Conservation (phyloP, 2,797 vertebrate species). For the Telmatherina bonti region DNA sequence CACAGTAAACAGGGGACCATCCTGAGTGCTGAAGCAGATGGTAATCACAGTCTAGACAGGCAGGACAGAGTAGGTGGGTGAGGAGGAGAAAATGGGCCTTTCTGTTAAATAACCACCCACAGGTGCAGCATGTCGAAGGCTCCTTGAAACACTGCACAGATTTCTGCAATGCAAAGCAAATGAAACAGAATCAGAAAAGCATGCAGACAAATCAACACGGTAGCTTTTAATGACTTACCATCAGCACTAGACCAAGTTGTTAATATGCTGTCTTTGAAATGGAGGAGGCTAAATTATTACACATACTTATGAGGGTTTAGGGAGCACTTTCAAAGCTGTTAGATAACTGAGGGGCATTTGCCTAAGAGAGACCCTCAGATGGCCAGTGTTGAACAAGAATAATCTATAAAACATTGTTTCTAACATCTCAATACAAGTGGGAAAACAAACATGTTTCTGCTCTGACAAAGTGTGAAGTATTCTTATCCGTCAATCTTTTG, state of each 20-base stretch:
- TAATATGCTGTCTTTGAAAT: constrained; percentile 32
- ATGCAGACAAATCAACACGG: constrained; percentile 46
- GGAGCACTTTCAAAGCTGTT: constrained; percentile 13
- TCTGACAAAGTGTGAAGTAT: constrained; percentile 12
- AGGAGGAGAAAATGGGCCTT: constrained; percentile 61
- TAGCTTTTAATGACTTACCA: constrained; percentile 54
- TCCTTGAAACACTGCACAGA: constrained; percentile 54
- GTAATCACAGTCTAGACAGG: constrained; percentile 73
- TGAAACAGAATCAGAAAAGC: constrained; percentile 22
- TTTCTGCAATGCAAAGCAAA: constrained; percentile 30
- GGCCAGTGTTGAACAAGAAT: constrained; percentile 12
- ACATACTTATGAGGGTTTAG: not conserved
- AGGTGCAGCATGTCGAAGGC: constrained; percentile 60
- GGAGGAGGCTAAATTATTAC: constrained; percentile 6
- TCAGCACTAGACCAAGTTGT: constrained; percentile 51
- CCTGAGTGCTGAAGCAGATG: constrained; percentile 69
- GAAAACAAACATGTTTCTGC: not conserved
- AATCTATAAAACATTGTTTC: constrained; percentile 23
- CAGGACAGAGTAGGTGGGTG: constrained; percentile 53
- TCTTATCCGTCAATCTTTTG: constrained; percentile 24
- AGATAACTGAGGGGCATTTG: constrained; percentile 28
- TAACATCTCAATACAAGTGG: constrained; percentile 39
- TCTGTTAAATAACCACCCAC: constrained; percentile 69
- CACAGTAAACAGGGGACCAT: constrained; percentile 49
- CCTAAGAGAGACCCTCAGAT: constrained; percentile 36